These are phyloP conservation scores for Cantharis rustica DNA, from an alignment of 2,888 invertebrate species.

Conservation along the genomic window DNA sequence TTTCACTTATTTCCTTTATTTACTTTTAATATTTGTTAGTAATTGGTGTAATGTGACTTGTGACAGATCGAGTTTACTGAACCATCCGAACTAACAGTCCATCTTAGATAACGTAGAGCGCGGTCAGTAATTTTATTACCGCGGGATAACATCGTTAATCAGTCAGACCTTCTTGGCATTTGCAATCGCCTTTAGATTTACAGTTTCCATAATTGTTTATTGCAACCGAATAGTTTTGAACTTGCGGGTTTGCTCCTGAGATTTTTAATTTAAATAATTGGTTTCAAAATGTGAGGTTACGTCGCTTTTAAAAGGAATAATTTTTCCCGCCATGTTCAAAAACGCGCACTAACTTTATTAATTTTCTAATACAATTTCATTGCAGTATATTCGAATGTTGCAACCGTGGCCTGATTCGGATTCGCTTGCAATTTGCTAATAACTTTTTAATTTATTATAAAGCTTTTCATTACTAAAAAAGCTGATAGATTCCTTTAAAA, in stretches of 20 bases:
- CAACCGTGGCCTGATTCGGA: not conserved
- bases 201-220: not conserved
- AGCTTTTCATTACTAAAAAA: not conserved
- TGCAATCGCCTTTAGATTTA: slow-evolving; percentile 18
- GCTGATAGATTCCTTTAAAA: not conserved
- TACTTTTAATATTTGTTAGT: not conserved
- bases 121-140: slow-evolving; percentile 44
- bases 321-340: not conserved
- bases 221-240: not conserved
- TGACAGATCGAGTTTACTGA: slow-evolving; percentile 42
- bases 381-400: not conserved
- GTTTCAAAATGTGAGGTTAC: not conserved
- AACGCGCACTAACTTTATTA: not conserved
- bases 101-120: slow-evolving; percentile 39
- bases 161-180: slow-evolving; percentile 29
- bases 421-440: not conserved
- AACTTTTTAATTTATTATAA: not conserved
- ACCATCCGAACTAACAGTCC: slow-evolving; percentile 28
- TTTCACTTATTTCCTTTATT: too few species aligned
- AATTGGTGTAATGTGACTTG: slow-evolving; percentile 39
- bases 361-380: not conserved
- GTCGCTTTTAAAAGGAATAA: not conserved
- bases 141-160: slow-evolving; percentile 32
- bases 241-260: not conserved
- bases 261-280: not conserved